These are phyloP conservation scores for Lacerta viridis DNA, from an alignment of 2,797 vertebrate genomes.

Conservation along the genomic window DNA sequence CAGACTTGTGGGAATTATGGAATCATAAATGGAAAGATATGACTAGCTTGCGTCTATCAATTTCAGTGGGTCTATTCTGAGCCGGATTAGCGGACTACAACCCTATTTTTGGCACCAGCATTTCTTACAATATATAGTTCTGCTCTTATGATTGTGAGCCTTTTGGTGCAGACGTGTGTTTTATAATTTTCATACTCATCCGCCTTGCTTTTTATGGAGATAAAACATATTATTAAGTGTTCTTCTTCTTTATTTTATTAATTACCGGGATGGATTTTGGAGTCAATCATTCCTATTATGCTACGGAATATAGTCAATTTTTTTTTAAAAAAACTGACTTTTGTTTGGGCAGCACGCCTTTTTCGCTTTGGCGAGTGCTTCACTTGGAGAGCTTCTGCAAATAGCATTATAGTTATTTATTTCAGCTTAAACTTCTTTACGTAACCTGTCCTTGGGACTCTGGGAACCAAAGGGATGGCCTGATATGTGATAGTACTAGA, in stretches of 20 bases:
- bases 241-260: neutral
- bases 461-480: slow-evolving; percentile 44
- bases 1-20: too few species aligned
- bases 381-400: slow-evolving; percentile 61
- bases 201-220: neutral
- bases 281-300: slow-evolving; percentile 57
- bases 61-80: too few species aligned
- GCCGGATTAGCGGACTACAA: too few species aligned
- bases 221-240: neutral
- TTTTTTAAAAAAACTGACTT: slow-evolving; percentile 59
- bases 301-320: slow-evolving; percentile 44
- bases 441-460: slow-evolving; percentile 20
- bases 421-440: slow-evolving; percentile 50
- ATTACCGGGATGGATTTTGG: slow-evolving; percentile 50
- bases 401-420: slow-evolving; percentile 41
- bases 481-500: slow-evolving; percentile 37
- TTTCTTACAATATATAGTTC: neutral
- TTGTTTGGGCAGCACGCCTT: slow-evolving; percentile 63
- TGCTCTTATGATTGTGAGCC: neutral
- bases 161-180: neutral
- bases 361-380: slow-evolving; percentile 55
- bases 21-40: too few species aligned
- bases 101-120: neutral
- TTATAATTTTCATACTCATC: neutral
- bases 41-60: too few species aligned